A percentile compares a stretch with the other conserved stretches of the same genome.
Conservation (phyloP, 2,797 vertebrate species). For the Hemitrygon akajei region DNA sequence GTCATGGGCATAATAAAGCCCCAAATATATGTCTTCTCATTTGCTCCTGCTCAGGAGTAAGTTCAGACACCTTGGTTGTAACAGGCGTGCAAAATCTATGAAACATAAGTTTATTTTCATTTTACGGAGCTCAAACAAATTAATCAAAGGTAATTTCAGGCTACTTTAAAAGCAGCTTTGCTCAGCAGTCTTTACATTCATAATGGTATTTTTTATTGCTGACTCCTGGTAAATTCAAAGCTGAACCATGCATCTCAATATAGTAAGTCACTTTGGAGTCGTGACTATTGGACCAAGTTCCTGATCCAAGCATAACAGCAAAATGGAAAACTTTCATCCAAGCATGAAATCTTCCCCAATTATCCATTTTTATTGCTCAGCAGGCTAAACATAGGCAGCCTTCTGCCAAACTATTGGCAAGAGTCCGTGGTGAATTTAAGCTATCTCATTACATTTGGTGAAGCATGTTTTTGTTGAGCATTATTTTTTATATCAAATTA, state of each 20-base stretch:
- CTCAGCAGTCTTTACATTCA: background rate
- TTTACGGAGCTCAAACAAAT: background rate
- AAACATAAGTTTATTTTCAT: background rate
- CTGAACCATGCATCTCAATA: background rate
- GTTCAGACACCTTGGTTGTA: background rate
- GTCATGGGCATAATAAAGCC: background rate
- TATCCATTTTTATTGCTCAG: slow-evolving; percentile 19
- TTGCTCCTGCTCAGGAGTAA: background rate
- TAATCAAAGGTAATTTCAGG: background rate
- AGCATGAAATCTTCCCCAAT: slow-evolving; percentile 5
- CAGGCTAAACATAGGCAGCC: background rate
- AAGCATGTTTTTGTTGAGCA: background rate
- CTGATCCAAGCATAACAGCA: background rate
- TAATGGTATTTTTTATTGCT: background rate
- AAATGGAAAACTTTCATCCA: background rate
- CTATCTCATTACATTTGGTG: background rate
- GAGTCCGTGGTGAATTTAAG: background rate
- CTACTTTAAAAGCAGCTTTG: background rate
- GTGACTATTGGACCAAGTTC: background rate
- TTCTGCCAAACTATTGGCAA: background rate
- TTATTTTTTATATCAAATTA: slow-evolving; percentile 12
- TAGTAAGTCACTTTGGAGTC: background rate
- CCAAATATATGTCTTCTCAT: background rate
- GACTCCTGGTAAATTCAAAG: background rate
- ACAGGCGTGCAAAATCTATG: background rate